Conservation (phyloP, 2,113 vertebrate genomes). For the Grammatotria lemairii region DNA sequence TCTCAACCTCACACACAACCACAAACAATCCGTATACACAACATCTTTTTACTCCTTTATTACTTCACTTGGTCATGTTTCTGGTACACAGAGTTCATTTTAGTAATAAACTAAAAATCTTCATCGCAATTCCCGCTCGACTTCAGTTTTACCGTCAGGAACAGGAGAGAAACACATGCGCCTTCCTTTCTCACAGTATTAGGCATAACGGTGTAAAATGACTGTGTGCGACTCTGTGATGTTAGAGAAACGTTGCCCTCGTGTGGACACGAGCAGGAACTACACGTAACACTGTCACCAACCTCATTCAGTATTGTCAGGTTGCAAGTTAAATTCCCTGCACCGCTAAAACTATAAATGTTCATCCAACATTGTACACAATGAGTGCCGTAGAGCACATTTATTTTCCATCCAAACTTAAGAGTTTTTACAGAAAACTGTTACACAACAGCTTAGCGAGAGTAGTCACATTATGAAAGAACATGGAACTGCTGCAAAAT, state of each 20-base stretch:
- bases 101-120: slow-evolving; percentile 33
- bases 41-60: slow-evolving; percentile 48
- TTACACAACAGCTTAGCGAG: background rate
- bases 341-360: slow-evolving; percentile 5
- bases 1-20: background rate
- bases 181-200: slow-evolving; percentile 21
- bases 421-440: background rate
- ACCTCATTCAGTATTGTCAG: slow-evolving; percentile 10
- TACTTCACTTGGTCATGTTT: slow-evolving; percentile 28
- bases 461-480: background rate
- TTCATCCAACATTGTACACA: slow-evolving; percentile 14
- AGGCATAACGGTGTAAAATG: slow-evolving; percentile 52
- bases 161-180: background rate
- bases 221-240: slow-evolving; percentile 2
- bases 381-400: background rate
- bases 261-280: slow-evolving; percentile 40
- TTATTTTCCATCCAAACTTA: background rate
- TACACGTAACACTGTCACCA: slow-evolving; percentile 28
- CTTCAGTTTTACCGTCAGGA: slow-evolving; percentile 46
- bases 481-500: background rate
- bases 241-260: slow-evolving; percentile 31
- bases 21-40: background rate
- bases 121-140: slow-evolving; percentile 4
- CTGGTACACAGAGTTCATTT: slow-evolving; percentile 24
- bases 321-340: background rate